Base-by-base conservation (phyloP, 2,888 invertebrate species). In the Habroteleia sp. region DNA sequence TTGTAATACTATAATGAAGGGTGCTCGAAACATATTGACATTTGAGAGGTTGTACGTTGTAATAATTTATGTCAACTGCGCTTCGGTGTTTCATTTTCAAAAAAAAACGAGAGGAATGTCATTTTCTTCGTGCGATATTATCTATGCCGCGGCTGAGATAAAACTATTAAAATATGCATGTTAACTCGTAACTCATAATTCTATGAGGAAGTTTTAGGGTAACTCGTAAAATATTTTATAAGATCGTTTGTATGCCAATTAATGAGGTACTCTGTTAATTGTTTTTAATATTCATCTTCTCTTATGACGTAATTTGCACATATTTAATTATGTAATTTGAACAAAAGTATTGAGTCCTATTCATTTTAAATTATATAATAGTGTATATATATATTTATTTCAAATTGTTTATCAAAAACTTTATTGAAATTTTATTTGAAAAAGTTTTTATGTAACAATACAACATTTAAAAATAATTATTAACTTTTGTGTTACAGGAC, bases 151-250 rank as follows among this genome's bases (percentile, higher is more conserved):
- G 8, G 10, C 31, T 17, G 23, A 44, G n/a, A n/a, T 44, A 44
- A 27, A 14, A 23, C 25, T 44, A 44, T 31, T 46, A 46, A 46
- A 29, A 31, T 17, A 17, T 17, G 17, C 17, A 8, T 10, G 46
- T 31, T 29, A 8, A 46, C 46, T 29, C 46, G 31, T 31, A 17
- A 33, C 16, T 46, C 20, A 25, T 48, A 48, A 48, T 33, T 48
- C 20, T 29, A 29, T n/a, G 20, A 10, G 39, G n/a, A n/a, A 20
- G 20, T 41, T 17, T 1, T 7, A 11, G 14, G 11, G 5, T 7
- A 27, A 11, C 37, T 37, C 54, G 39, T 54, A 39, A 37, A 39
- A 39, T 39, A 37, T 54, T 39, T 54, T 54, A 37, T 29, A 54
- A 37, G 39, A 39, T 39, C 39, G 37, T 54, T 39, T 54, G 27